Base-by-base conservation (phyloP, 2,113 vertebrate species). In the Rhinopomastus cyanomelas region DNA sequence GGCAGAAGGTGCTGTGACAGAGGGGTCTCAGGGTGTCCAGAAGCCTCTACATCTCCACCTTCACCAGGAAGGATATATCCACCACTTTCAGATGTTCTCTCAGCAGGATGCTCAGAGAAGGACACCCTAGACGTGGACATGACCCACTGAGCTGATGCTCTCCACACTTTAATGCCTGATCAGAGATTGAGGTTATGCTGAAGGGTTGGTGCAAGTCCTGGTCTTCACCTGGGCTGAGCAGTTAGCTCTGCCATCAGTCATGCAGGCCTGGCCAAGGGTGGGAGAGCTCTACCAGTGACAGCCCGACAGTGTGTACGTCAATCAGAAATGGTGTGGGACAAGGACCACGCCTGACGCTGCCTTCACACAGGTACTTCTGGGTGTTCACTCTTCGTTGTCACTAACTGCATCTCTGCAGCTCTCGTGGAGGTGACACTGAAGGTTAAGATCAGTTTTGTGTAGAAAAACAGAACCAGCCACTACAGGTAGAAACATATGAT, bases 221-320 rank as follows among this genome's bases (percentile, higher is more conserved):
- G 34, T 8, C 42, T 32, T 32, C 46, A 29, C 26, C 30, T 3
- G 5, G 15, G 3, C 8, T 8, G 48, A 44, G 29, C 48, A 42
- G 66, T 8, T 14, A n/a, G n/a, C n/a, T n/a, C n/a, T n/a, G n/a
- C n/a, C n/a, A n/a, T n/a, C n/a, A n/a, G n/a, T n/a, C n/a, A n/a
- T n/a, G n/a, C n/a, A n/a, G n/a, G n/a, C n/a, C n/a, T n/a, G n/a
- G n/a, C n/a, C n/a, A n/a, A 48, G 39, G 29, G 15, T 2, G 3
- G 68, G 25, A 56, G 16, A 37, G 37, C 19, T 3, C 1, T 7
- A 17, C 36, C 14, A 3, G 3, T 2, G n/a, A 18, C 0, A 0
- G 15, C 12, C 12, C 44, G 17, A 12, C 44, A 44, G 8, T 8
- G 3, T 18, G 25, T 4, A 34, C 16, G 32, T 27, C 68, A 22